phyloP scores from a whole-genome alignment of 2,888 invertebrate species.

The Drepana falcataria region DNA sequence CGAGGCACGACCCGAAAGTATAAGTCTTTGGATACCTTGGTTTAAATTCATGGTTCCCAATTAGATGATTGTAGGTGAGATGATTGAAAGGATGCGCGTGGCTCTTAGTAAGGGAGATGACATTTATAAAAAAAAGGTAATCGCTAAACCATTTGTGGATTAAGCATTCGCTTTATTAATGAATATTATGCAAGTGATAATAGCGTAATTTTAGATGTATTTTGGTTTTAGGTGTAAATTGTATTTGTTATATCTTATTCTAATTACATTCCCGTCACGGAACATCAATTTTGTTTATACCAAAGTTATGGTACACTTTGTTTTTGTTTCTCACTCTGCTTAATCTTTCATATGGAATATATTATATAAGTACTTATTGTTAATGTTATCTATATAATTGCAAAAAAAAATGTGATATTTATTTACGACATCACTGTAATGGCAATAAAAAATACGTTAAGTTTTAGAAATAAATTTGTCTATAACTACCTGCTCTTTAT shows the following conservation, averaged over 20 bases:
- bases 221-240: not conserved
- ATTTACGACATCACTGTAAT: slow-evolving; percentile 35
- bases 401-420: slow-evolving; percentile 40
- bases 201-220: slow-evolving; percentile 3
- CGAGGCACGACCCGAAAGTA: slow-evolving; percentile 40
- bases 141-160: too few relatives aligned
- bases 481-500: not conserved
- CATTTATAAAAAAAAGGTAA: too few relatives aligned
- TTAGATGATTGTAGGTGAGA: slow-evolving; percentile 13
- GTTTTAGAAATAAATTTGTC: slow-evolving; percentile 46
- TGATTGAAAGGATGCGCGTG: too few relatives aligned
- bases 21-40: slow-evolving; percentile 20
- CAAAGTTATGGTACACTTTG: slow-evolving; percentile 21
- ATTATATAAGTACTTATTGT: slow-evolving; percentile 17
- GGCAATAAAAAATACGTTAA: slow-evolving; percentile 33
- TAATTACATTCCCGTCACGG: slow-evolving; percentile 17
- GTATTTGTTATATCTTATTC: not conserved
- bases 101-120: too few relatives aligned
- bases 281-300: slow-evolving; percentile 13
- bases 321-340: slow-evolving; percentile 10
- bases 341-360: slow-evolving; percentile 22
- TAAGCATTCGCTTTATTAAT: not conserved
- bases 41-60: not conserved
- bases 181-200: slow-evolving; percentile 6
- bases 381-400: slow-evolving; percentile 13